Base-by-base conservation (phyloP, 2,797 vertebrate genomes). In the Anas acuta region DNA sequence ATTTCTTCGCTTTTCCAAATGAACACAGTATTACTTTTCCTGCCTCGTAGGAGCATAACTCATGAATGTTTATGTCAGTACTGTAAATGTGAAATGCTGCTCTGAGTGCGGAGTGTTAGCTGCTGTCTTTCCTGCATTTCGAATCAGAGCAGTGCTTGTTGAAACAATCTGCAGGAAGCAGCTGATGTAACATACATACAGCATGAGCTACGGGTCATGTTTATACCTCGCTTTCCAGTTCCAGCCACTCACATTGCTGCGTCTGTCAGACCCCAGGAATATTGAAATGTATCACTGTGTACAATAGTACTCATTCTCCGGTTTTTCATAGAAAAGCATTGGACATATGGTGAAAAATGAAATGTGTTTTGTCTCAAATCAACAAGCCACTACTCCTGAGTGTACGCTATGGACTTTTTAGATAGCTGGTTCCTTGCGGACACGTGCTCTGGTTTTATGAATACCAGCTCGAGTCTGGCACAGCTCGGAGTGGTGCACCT, bases 1-100 rank as follows among this genome's bases (percentile, higher is more conserved):
- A 16, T 66, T 75, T 39, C 70, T 82, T 92, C 3, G 1, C 37
- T 92, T 95, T 72, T 89, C 62, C 62, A 83, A 92, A 80, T 65
- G 11, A 90, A 77, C 1, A 7, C 57, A 54, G 0, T 74, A 45
- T 86, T 86, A 70, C 61, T 77, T 75, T 43, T 56, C 39, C 39
- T 71, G 25, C 87, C n/a, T 93, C 30, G 20, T 18, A 76, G 25
- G 56, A 33, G 6, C 51, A 66, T 83, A 78, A 72, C 33, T 88
- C 2, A 0, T 23, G 45, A 62, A 58, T 53, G 11, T 87, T 83
- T 91, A 51, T 51, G n/a, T 85, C 73, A 69, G 45, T 35, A 57
- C 64, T 70, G 9, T 79, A 81, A 87, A 88, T 57, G 62, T 84
- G 60, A 75, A 84, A 86, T 60, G 58, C 82, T 86, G 33, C 39